Evolutionary conservation across 2,113 vertebrate genomes (phyloP), one percentile per base, ranked within the genome.

Genomic region (Cariama cristata): DNA sequence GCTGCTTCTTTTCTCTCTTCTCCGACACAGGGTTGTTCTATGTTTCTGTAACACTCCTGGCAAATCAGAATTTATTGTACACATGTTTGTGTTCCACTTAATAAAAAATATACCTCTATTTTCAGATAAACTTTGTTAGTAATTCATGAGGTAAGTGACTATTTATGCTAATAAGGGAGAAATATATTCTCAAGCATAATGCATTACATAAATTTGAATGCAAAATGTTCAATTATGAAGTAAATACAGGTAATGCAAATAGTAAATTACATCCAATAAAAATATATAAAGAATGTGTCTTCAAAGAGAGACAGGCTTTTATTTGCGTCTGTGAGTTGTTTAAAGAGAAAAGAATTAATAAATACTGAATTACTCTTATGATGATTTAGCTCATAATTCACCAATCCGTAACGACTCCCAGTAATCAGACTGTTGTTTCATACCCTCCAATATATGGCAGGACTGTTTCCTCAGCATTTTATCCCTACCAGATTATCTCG

Each of bases 121-220:
- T 98, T 97, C 98, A 98, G 98, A 98, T 98, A 98, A 98, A 98
- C 98, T 98, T 98, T 98, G 98, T 98, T 98, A 98, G 98, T 98
- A 98, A 99, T 98, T 99, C 98, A 99, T 97, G 98, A 98, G 97
- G 98, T 98, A 98, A 98, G 98, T 98, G 98, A 98, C 98, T 98
- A 97, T 98, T 98, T 98, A 99, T 98, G 98, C 98, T 98, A 98
- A 99, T 99, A 97, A 95, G 98, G 97, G 91, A 98, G 98, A 98
- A 98, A 98, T 98, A 98, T 97, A 98, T 98, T 98, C 98, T 98
- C 97, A 92, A 93, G 97, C 98, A 97, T 98, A 98, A 98, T 97
- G 96, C 97, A 97, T 98, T 98, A 98, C 98, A 98, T 98, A 99
- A 98, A 99, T 98, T 98, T 98, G 98, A 98, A 99, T 99, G 98